Evolutionary conservation across 2,888 invertebrate genomes (phyloP), one percentile per base, ranked within the genome.

Genomic region (Pelosia muscerda): DNA sequence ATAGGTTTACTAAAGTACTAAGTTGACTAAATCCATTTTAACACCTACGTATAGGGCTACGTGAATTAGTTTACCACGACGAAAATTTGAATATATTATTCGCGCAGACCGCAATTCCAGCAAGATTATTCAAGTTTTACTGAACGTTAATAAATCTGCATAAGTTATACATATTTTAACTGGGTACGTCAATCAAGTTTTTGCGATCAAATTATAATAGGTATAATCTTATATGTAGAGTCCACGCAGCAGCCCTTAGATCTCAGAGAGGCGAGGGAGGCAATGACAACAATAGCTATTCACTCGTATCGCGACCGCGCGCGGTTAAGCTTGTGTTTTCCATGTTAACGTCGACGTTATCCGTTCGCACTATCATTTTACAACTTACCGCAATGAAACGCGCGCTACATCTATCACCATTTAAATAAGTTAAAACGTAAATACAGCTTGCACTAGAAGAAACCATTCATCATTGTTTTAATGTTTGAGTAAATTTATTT

Each of bases 301-400:
- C 81, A 82, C 71, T 82, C 81, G 77, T 75, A 75, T 68, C 65
- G 59, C 38, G 73, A 49, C 65, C 76, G 82, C 75, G 75, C 65
- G 71, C 78, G 76, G 38, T 69, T 63, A 34, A 65, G 73, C 75
- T 67, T 74, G 81, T 61, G 59, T 75, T 65, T 64, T 31, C 60
- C 56, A 62, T 66, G 28, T 61, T 62, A 26, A 23, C 38, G 11
- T 23, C 62, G 19, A 63, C 26, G 15, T 31, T 22, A 13, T 55
- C 22, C 68, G 42, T n/a, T 65, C 54, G 57, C 57, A 64, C 54
- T 66, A 61, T 59, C 63, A 61, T 49, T 70, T 68, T 66, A 63
- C 31, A 54, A 34, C 25, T 61, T 69, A 73, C 66, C 68, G 71
- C 68, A 65, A 55, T 63, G 59, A 74, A 73, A 69, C 66, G 49